These are phyloP conservation scores for Pygocentrus nattereri DNA, from an alignment of 2,797 vertebrate genomes.

Conservation along the genomic window DNA sequence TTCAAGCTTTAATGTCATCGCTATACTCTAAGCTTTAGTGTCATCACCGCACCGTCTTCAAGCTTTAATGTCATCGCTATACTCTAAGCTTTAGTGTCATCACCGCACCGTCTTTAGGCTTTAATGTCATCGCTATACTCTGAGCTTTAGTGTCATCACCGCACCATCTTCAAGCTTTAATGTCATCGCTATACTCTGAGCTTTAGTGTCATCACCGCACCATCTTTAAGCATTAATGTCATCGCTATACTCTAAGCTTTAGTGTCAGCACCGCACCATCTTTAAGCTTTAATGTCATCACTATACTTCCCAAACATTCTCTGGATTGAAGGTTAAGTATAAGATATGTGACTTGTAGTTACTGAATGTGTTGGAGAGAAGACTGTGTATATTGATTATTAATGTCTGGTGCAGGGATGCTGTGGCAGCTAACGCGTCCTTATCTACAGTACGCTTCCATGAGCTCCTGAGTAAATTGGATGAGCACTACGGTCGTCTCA, in stretches of 20 bases:
- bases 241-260: no score
- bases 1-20: no score
- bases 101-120: not conserved
- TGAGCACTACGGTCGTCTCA: slow-evolving; percentile 86
- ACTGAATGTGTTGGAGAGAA: not conserved
- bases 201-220: no score
- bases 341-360: not conserved
- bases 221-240: no score
- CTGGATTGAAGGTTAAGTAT: not conserved
- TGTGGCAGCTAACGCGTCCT: slow-evolving; percentile 77
- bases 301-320: no score
- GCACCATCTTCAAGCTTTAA: no score
- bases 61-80: not conserved
- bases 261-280: not conserved
- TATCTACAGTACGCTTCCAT: slow-evolving; percentile 85
- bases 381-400: not conserved
- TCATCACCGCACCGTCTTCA: not conserved
- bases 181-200: no score
- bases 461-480: slow-evolving; percentile 85
- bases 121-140: not conserved
- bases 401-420: slow-evolving; percentile 76
- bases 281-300: no score
- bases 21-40: not conserved
- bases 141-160: not conserved
- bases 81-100: not conserved